Conservation (phyloP, 92 coral and sea anemone species). For the Meandrina meandrites region DNA sequence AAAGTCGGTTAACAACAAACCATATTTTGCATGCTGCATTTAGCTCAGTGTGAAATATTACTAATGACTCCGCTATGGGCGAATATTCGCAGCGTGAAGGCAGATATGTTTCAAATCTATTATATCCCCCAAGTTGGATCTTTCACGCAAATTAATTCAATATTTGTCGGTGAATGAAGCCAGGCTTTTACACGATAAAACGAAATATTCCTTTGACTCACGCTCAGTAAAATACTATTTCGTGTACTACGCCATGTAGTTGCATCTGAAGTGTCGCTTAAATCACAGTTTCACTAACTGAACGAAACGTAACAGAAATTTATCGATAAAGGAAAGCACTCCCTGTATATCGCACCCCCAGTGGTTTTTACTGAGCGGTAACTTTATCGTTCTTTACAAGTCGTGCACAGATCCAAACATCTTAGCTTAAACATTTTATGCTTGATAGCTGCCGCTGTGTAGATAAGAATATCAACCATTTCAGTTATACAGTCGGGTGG, state of each 20-base stretch:
- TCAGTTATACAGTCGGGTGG: background rate
- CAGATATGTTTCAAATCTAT: background rate
- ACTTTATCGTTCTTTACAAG: background rate
- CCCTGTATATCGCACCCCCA: background rate
- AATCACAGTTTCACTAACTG: background rate
- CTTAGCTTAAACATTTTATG: background rate
- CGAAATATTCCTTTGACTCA: background rate
- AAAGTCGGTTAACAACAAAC: background rate
- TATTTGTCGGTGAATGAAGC: background rate
- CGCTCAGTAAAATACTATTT: background rate
- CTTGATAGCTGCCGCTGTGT: background rate
- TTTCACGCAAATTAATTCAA: background rate
- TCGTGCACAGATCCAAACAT: background rate
- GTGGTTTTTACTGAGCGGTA: background rate
- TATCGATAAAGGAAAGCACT: background rate
- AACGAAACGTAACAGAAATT: background rate
- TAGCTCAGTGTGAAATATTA: background rate
- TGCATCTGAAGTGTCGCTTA: background rate
- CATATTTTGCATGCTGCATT: background rate
- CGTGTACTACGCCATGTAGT: background rate
- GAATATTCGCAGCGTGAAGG: background rate
- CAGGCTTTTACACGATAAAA: background rate
- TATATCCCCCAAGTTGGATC: conserved; percentile 2
- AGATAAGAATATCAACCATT: background rate
- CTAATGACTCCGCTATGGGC: background rate